Conservation (phyloP, 2,113 vertebrate genomes). For the Micronycteris hirsuta region DNA sequence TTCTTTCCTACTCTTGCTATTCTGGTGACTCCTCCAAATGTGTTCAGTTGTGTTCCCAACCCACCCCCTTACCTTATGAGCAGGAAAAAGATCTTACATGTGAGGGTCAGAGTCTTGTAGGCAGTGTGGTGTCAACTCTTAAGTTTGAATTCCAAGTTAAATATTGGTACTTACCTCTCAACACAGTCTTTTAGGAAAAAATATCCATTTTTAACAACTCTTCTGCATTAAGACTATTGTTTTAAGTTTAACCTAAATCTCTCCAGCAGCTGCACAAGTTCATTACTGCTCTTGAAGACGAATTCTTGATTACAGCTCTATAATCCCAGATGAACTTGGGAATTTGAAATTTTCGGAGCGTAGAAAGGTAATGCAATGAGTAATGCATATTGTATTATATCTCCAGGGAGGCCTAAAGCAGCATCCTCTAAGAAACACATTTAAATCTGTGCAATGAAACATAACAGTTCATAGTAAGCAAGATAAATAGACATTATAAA, state of each 20-base stretch:
- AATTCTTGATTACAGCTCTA: conserved; percentile 21
- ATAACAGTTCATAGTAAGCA: not conserved
- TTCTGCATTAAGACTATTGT: not conserved
- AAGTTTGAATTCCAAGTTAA: conserved; percentile 5
- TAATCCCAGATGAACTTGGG: not conserved
- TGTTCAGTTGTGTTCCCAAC: not conserved
- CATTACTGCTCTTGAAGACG: not conserved
- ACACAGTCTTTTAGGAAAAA: not conserved
- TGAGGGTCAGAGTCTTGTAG: not conserved
- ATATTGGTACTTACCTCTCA: not conserved
- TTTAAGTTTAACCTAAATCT: conserved; percentile 26
- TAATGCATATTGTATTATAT: not conserved
- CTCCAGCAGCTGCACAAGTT: not conserved
- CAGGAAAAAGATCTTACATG: not conserved
- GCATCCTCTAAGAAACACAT: not conserved
- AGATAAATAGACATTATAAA: conserved; percentile 9
- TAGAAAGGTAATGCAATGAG: not conserved
- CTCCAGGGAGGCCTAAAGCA: conserved; percentile 3
- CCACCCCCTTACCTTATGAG: not conserved
- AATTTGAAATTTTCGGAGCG: not conserved
- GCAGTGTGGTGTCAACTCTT: not conserved
- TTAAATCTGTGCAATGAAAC: conserved; percentile 19
- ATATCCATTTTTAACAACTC: not conserved
- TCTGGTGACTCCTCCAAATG: not conserved
- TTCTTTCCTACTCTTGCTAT: not conserved